These are phyloP conservation scores for Diabrotica virgifera DNA, from an alignment of 1,140 invertebrate species.

Conservation along the genomic window DNA sequence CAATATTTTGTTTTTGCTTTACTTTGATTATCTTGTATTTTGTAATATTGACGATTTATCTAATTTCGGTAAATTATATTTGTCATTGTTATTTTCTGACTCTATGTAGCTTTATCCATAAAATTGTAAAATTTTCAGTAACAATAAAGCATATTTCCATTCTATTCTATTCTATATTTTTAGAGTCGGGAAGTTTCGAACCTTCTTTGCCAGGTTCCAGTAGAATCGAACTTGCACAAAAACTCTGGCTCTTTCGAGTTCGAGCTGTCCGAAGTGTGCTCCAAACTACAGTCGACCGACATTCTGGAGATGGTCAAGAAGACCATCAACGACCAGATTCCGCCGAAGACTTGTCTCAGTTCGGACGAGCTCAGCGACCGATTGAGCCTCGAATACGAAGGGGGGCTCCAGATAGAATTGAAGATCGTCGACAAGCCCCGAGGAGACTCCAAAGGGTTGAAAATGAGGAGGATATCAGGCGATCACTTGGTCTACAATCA, in stretches of 20 bases:
- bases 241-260: constrained; percentile 43
- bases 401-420: constrained; percentile 83
- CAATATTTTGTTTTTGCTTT: no score
- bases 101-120: no score
- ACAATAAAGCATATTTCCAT: no score
- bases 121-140: no score
- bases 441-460: constrained; percentile 72
- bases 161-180: no score
- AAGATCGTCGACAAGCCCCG: constrained; percentile 72
- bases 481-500: constrained; percentile 88
- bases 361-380: constrained; percentile 47
- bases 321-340: constrained; percentile 72
- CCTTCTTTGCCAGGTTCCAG: constrained; percentile 6
- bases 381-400: constrained; percentile 70
- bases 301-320: constrained; percentile 80
- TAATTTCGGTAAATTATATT: no score
- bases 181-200: not conserved
- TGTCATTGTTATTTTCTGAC: no score
- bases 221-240: constrained; percentile 30
- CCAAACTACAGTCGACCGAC: constrained; percentile 70
- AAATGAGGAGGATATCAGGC: constrained; percentile 86
- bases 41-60: no score
- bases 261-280: constrained; percentile 72
- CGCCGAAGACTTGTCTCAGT: constrained; percentile 67
- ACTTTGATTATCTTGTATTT: no score